Base-by-base conservation (phyloP, 2,888 invertebrate species). In the Schizaphis graminum region DNA sequence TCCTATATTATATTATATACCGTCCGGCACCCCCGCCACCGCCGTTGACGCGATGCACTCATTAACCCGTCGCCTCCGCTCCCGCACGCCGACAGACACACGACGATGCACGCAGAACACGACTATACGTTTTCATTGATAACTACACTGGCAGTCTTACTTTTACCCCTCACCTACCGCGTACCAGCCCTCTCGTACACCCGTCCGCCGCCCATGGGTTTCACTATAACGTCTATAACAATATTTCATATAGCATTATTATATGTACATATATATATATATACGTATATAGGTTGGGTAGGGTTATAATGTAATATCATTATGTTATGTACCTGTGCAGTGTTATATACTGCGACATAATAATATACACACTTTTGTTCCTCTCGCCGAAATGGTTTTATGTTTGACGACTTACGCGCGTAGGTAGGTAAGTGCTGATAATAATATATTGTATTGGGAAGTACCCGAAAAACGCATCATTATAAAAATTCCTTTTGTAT, bases 31-130 rank as follows among this genome's bases (percentile, higher is more conserved):
- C 41, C 1, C 41, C 41, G 41, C 41, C 41, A 2, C 88, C 67
- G 89, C 53, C 77, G 92, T 77, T 53, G 89, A 56, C 67, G n/a
- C 67, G 67, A 61, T n/a, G 84, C 49, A 92, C 93, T 89, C 93
- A 89, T 89, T 93, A 93, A 57, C 89, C 56, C 87, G 41, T 84
- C 53, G 67, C 28, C 88, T 11, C 87, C 53, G 24, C 91, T 11
- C 35, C 26, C 35, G 21, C 77, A 8, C 35, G 21, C 77, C 77
- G 35, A 35, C 77, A 1, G 5, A 26, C 57, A 7, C 26, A 3
- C 61, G 44, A 47, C 44, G 44, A 16, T 13, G n/a, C 67, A n/a
- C 77, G 7, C n/a, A 26, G 8, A 26, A 57, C 8, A 26, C 7
- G 2, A 57, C 8, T 26, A 21, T 56, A 3, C 44, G 53, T 56